phyloP scores from a whole-genome alignment of 2,888 invertebrate species.

The Sinohyriopsis cumingii region DNA sequence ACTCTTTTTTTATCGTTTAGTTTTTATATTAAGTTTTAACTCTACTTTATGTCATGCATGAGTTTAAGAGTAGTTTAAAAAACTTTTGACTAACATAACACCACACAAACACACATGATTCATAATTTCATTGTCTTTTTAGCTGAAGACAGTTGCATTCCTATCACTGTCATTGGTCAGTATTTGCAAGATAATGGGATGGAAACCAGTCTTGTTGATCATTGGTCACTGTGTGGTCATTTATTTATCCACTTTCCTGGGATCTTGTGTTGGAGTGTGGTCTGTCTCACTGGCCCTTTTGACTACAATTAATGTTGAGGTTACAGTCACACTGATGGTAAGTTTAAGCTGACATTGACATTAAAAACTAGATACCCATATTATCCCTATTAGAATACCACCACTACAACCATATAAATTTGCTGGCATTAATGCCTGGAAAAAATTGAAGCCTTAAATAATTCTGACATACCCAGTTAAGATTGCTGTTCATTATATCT shows the following conservation, averaged over 20 bases:
- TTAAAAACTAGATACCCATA: not conserved
- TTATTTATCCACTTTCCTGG: slow-evolving; percentile 29
- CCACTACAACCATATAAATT: too few relatives aligned
- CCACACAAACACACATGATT: too few relatives aligned
- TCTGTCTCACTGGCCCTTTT: slow-evolving; percentile 41
- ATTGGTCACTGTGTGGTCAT: slow-evolving; percentile 38
- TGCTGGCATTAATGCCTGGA: too few relatives aligned
- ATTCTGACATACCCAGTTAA: too few relatives aligned
- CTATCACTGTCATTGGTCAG: slow-evolving; percentile 34
- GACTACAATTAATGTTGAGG: slow-evolving; percentile 50
- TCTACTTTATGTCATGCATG: too few relatives aligned
- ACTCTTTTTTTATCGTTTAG: too few relatives aligned
- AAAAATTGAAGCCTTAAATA: too few relatives aligned
- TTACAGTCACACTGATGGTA: slow-evolving; percentile 38
- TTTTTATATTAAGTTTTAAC: too few relatives aligned
- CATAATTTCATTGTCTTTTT: slow-evolving; percentile 13
- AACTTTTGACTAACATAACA: too few relatives aligned
- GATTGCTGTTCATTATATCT: too few relatives aligned
- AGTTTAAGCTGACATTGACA: slow-evolving; percentile 4
- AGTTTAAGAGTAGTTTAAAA: too few relatives aligned
- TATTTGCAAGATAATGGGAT: slow-evolving; percentile 40
- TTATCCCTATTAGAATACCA: not conserved
- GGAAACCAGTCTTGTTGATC: slow-evolving; percentile 39
- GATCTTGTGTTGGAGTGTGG: slow-evolving; percentile 44
- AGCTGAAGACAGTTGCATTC: slow-evolving; percentile 38